phyloP scores from a whole-genome alignment of 53 echinoderm and acorn worm species.

The Mesocentrotus franciscanus region DNA sequence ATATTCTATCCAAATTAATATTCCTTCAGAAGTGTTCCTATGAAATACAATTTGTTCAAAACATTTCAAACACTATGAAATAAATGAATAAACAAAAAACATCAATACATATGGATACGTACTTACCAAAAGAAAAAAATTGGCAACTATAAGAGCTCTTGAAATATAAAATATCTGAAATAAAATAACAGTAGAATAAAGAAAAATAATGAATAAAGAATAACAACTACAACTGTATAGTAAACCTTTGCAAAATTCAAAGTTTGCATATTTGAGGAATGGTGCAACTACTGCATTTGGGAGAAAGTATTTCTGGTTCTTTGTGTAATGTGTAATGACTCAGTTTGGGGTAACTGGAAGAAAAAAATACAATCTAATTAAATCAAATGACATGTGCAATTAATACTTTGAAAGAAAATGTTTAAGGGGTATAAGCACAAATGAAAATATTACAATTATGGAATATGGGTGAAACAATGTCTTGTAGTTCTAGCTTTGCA shows the following conservation, averaged over 20 bases:
- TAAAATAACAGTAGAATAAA: constrained; percentile 57
- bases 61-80: background rate
- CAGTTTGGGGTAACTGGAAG: no score
- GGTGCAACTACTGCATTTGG: background rate
- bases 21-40: background rate
- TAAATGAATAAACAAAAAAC: background rate
- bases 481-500: no score
- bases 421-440: background rate
- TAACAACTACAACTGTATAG: constrained; percentile 11
- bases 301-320: no score
- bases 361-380: no score
- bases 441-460: no score
- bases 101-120: background rate
- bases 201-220: constrained; percentile 49
- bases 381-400: no score
- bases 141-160: constrained; percentile 63
- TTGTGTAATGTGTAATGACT: no score
- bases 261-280: background rate
- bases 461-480: no score
- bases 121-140: constrained; percentile 68
- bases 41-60: background rate
- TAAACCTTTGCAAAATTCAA: background rate
- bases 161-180: constrained; percentile 65
- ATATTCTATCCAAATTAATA: background rate
- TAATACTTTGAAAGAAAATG: background rate